These are phyloP conservation scores for Sebastes alutus DNA, from an alignment of 2,797 vertebrate genomes.

Conservation along the genomic window DNA sequence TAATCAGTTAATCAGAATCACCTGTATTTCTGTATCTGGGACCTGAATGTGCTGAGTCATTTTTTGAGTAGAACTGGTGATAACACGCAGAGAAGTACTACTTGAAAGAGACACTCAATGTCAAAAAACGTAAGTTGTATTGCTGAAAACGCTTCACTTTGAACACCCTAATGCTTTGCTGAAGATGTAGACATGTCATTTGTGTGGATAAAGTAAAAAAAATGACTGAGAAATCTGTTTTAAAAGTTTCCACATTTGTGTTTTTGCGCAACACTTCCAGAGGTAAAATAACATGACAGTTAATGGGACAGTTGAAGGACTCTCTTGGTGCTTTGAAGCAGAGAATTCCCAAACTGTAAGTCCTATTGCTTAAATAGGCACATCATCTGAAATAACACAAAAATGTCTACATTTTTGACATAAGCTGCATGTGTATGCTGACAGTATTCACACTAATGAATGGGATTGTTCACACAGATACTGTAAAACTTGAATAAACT, in stretches of 20 bases:
- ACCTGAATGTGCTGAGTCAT: background rate
- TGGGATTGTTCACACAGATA: background rate
- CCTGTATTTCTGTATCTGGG: background rate
- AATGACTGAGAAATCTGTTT: background rate
- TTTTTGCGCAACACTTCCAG: background rate
- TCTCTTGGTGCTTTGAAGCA: background rate
- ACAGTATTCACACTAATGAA: background rate
- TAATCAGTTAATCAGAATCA: background rate
- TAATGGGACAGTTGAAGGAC: background rate
- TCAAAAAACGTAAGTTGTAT: background rate
- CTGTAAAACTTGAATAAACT: background rate
- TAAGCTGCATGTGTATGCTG: background rate
- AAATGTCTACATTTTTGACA: background rate
- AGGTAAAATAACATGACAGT: background rate
- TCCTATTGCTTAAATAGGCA: background rate
- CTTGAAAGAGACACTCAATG: background rate
- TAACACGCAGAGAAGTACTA: too few species aligned
- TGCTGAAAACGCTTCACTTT: background rate
- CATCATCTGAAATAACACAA: background rate
- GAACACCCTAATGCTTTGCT: background rate
- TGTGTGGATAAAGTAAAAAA: background rate
- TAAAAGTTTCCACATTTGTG: background rate
- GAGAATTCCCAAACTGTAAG: background rate
- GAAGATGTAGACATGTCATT: background rate
- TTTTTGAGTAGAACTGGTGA: too few species aligned